Evolutionary conservation across 2,888 invertebrate species (phyloP), one percentile per base, ranked within the genome.

Genomic region (Oscheius sp.): DNA sequence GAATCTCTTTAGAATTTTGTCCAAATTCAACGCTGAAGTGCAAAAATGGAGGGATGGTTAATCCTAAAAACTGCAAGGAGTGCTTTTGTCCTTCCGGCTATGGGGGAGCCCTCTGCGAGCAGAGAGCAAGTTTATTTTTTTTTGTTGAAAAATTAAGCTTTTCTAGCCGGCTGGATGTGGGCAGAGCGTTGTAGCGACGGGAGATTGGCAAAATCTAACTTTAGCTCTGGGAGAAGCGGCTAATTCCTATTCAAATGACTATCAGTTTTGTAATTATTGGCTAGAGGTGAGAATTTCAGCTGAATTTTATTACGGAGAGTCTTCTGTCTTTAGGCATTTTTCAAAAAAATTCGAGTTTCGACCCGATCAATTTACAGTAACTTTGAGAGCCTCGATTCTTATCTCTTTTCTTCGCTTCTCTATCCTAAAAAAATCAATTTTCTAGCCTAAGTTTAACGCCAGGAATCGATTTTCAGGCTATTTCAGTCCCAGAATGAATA

Each of bases 81-180:
- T 84, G 84, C 65, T 75, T 81, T 29, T 84, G 84, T 63, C 84
- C 84, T 3, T 72, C 76, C 6, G 84, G 84, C 20, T 84, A 81
- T 61, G 82, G 81, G 17, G 81, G 81, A 20, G 39, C 34, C 25
- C 34, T 69, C 12, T 80, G 79, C 65, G 71, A 74, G 31, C 66
- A 72, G 39, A 42, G 76, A 34, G 79, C 76, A 29, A 42, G 29
- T n/a, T 3, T 4, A 23, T 37, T 20, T n/a, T 3, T 6, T n/a
- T 12, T n/a, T 15, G 31, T 12, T 12, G 55, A 17, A n/a, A 23
- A 20, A n/a, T n/a, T 27, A 61, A 6, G n/a, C 15, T 1, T 8
- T 29, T 61, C 3, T 17, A 61, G 61, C 61, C 61, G 17, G n/a
- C 61, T 8, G 61, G 61, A 1, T 61, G 61, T 29, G 61, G 61